Evolutionary conservation across 2,113 vertebrate species (phyloP).

Genomic region (Scartelaos histophorus): DNA sequence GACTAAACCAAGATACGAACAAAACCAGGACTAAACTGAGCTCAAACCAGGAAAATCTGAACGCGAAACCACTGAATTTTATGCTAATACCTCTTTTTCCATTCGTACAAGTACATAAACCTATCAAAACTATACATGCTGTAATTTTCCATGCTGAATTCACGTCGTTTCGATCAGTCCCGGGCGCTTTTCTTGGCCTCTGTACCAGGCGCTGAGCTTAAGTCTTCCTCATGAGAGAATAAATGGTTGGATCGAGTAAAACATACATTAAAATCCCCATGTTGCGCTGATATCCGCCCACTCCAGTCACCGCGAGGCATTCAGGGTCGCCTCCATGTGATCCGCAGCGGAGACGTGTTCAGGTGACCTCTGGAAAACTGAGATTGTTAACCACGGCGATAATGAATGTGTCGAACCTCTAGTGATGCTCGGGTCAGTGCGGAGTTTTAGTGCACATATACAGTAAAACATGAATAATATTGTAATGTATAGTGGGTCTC

Average conservation of each 20-base stretch:
- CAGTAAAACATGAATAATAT: not conserved
- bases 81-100: too few relatives aligned
- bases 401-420: not conserved
- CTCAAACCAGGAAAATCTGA: too few relatives aligned
- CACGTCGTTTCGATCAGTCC: not conserved
- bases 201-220: not conserved
- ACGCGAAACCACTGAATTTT: too few relatives aligned
- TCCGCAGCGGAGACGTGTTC: not conserved
- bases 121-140: not conserved
- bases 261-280: slow-evolving; percentile 2
- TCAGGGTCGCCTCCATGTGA: slow-evolving; percentile 9
- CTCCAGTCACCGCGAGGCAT: slow-evolving; percentile 11
- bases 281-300: not conserved
- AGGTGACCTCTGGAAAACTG: slow-evolving; percentile 7
- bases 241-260: not conserved
- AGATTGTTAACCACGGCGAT: not conserved
- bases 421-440: not conserved
- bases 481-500: not conserved
- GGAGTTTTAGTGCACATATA: not conserved
- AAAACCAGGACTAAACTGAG: too few relatives aligned
- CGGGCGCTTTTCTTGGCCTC: not conserved
- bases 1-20: too few relatives aligned
- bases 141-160: not conserved
- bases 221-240: slow-evolving; percentile 24
- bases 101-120: too few relatives aligned